phyloP scores from a whole-genome alignment of 2,797 vertebrate genomes.

The Aphelocoma californica region DNA sequence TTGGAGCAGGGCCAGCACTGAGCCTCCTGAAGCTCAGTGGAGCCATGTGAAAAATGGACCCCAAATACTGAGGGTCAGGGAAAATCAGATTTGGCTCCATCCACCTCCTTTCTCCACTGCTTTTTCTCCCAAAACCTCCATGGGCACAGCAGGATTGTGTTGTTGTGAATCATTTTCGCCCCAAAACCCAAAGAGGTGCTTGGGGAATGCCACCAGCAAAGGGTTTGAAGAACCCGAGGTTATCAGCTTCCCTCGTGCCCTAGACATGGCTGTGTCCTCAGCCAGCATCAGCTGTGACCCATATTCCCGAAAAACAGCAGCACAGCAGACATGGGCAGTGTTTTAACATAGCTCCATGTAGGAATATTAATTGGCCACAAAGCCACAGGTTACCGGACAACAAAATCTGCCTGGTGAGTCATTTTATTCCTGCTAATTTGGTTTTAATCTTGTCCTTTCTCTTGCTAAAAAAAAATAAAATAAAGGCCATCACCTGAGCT shows the following conservation, averaged over 20 bases:
- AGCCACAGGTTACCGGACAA: background rate
- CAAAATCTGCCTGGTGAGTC: background rate
- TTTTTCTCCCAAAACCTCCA: background rate
- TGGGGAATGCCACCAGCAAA: background rate
- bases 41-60: background rate
- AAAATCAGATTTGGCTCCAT: background rate
- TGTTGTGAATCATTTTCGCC: background rate
- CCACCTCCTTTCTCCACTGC: accelerated
- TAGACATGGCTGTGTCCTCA: background rate
- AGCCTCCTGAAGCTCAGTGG: background rate
- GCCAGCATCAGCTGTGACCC: background rate
- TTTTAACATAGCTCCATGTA: background rate
- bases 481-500: background rate
- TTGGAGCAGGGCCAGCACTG: background rate
- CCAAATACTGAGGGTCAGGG: background rate
- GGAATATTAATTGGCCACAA: background rate
- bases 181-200: background rate
- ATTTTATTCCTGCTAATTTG: background rate
- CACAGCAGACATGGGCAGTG: background rate
- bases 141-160: background rate
- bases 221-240: background rate
- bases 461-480: background rate
- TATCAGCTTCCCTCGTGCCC: accelerated
- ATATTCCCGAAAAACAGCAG: background rate
- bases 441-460: background rate